Evolutionary conservation across 1,140 invertebrate genomes (phyloP).

Genomic region (Drosophila virilis): DNA sequence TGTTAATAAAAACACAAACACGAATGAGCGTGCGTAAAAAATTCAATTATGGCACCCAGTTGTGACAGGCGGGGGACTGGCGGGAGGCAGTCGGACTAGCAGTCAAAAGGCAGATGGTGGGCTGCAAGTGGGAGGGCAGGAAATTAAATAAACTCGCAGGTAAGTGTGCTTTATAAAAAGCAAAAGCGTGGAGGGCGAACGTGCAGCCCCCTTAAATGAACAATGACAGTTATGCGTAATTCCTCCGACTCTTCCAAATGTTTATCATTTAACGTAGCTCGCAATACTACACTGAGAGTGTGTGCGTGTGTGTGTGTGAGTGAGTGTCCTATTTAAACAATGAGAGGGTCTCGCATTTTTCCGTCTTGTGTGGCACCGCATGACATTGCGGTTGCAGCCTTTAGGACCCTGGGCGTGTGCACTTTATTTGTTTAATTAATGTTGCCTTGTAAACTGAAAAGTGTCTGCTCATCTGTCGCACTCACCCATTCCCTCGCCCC

Average conservation of each 20-base stretch:
- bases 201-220: constrained; percentile 32
- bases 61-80: constrained; percentile 31
- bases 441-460: constrained; percentile 77
- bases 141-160: constrained; percentile 74
- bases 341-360: constrained; percentile 47
- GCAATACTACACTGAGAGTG: constrained; percentile 15
- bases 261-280: constrained; percentile 38
- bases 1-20: constrained; percentile 80
- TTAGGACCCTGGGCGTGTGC: constrained; percentile 42
- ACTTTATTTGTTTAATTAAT: constrained; percentile 83
- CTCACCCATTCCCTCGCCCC: not conserved
- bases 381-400: constrained; percentile 45
- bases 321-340: constrained; percentile 33
- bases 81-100: not conserved
- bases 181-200: constrained; percentile 2
- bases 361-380: constrained; percentile 41
- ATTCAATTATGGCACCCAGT: constrained; percentile 72
- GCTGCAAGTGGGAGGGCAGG: constrained; percentile 5
- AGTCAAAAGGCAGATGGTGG: constrained; percentile 44
- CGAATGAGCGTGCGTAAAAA: constrained; percentile 82
- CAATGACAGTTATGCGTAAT: constrained; percentile 70
- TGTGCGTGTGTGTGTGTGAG: constrained; percentile 15
- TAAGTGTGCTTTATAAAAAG: constrained; percentile 63
- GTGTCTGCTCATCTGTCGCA: constrained; percentile 44
- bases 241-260: constrained; percentile 18